These are phyloP conservation scores for Nasonia longicornis DNA, from an alignment of 1,140 invertebrate species.

Conservation along the genomic window DNA sequence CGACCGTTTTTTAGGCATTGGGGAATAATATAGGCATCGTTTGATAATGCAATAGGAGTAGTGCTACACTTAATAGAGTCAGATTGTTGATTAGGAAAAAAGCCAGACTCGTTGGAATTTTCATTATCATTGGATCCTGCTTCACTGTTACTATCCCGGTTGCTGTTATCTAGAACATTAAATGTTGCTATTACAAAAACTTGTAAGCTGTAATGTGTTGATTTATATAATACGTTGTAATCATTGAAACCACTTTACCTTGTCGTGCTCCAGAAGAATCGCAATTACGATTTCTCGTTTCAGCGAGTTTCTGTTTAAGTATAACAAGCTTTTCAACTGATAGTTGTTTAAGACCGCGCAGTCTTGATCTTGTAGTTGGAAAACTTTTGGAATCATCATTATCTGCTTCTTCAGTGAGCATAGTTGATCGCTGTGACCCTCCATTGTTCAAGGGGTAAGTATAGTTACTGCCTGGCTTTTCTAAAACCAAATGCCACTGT, in stretches of 20 bases:
- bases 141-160: constrained; percentile 48
- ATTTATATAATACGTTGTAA: constrained; percentile 5
- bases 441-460: constrained; percentile 71
- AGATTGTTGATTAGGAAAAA: constrained; percentile 48
- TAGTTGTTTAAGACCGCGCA: constrained; percentile 75
- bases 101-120: constrained; percentile 45
- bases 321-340: constrained; percentile 77
- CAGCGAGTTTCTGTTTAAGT: constrained; percentile 75
- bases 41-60: constrained; percentile 56
- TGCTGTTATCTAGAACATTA: constrained; percentile 57
- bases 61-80: constrained; percentile 34
- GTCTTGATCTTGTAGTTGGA: constrained; percentile 70
- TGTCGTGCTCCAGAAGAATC: constrained; percentile 49
- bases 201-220: neutral
- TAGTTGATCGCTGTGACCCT: constrained; percentile 46
- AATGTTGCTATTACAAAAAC: neutral
- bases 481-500: constrained; percentile 76
- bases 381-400: constrained; percentile 65
- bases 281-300: constrained; percentile 68
- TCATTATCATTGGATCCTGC: constrained; percentile 36
- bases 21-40: constrained; percentile 67
- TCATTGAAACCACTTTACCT: constrained; percentile 18
- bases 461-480: constrained; percentile 73
- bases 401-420: constrained; percentile 53
- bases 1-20: constrained; percentile 67